These are phyloP conservation scores for Loriculus beryllinus DNA, from an alignment of 2,797 vertebrate species.

Conservation along the genomic window DNA sequence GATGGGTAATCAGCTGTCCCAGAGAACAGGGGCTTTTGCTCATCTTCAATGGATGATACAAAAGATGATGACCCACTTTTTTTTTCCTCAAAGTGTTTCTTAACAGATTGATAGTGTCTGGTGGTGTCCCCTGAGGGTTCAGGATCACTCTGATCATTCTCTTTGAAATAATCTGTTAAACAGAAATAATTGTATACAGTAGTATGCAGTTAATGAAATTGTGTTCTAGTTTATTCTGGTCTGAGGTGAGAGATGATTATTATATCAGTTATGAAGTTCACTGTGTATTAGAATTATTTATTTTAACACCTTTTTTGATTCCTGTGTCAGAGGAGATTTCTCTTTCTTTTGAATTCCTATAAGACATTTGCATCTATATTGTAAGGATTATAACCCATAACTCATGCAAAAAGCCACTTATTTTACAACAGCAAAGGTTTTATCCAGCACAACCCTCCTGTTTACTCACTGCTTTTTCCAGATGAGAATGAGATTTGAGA, in stretches of 20 bases:
- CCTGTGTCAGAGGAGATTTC: not conserved
- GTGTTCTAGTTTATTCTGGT: not conserved
- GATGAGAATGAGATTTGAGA: not conserved
- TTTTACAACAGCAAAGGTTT: not conserved
- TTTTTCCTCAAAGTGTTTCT: slow-evolving; percentile 82
- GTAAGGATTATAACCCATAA: not conserved
- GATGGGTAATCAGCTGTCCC: slow-evolving; percentile 79
- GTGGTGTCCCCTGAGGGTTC: slow-evolving; percentile 76
- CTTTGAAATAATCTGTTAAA: slow-evolving; percentile 75
- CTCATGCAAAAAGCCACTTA: not conserved
- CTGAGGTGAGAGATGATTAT: not conserved
- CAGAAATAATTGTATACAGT: slow-evolving; percentile 50
- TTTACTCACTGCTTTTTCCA: not conserved
- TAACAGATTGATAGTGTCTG: slow-evolving; percentile 79
- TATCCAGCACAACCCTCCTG: not conserved
- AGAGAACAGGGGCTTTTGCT: slow-evolving; percentile 86
- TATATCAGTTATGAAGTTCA: not conserved
- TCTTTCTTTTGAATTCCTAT: not conserved
- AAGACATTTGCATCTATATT: not conserved
- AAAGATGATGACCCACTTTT: slow-evolving; percentile 78
- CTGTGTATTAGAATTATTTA: not conserved
- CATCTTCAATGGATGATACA: slow-evolving; percentile 83
- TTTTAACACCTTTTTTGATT: not conserved
- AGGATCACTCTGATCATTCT: slow-evolving; percentile 72
- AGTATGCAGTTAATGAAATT: slow-evolving; percentile 1